Evolutionary conservation across 2,797 vertebrate species (phyloP).

Genomic region (Chelon labrosus): DNA sequence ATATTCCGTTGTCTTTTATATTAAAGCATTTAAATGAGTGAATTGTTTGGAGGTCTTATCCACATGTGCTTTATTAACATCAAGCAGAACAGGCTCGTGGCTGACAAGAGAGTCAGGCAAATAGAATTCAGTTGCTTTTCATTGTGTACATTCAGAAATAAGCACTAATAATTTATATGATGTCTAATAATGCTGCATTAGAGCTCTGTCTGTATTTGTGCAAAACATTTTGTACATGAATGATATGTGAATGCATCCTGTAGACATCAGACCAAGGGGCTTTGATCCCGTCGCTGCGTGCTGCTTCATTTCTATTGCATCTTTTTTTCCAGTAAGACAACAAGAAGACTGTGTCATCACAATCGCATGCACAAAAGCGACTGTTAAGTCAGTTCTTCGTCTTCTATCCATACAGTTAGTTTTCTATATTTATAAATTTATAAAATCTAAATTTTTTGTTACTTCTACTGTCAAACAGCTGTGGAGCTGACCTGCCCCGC

Average conservation of each 20-base stretch:
- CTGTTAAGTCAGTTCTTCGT: background rate
- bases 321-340: too few species aligned
- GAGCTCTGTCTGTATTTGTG: background rate
- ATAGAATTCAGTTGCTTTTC: constrained; percentile 47
- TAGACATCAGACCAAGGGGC: too few species aligned
- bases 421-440: background rate
- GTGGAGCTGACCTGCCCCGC: background rate
- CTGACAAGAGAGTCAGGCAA: constrained; percentile 63
- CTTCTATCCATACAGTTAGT: background rate
- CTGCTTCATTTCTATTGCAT: too few species aligned
- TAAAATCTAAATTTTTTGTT: background rate
- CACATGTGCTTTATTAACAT: constrained; percentile 49
- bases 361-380: background rate
- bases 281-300: too few species aligned
- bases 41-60: constrained; percentile 57
- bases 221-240: background rate
- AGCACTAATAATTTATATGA: constrained; percentile 26
- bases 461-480: background rate
- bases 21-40: constrained; percentile 57
- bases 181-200: background rate
- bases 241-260: background rate
- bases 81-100: constrained; percentile 42
- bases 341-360: background rate
- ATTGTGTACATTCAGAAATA: constrained; percentile 32
- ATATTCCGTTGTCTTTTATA: constrained; percentile 51